Evolutionary conservation across 2,113 vertebrate genomes (phyloP), one percentile per base, ranked within the genome.

Genomic region (Reinhardtius hippoglossoides): DNA sequence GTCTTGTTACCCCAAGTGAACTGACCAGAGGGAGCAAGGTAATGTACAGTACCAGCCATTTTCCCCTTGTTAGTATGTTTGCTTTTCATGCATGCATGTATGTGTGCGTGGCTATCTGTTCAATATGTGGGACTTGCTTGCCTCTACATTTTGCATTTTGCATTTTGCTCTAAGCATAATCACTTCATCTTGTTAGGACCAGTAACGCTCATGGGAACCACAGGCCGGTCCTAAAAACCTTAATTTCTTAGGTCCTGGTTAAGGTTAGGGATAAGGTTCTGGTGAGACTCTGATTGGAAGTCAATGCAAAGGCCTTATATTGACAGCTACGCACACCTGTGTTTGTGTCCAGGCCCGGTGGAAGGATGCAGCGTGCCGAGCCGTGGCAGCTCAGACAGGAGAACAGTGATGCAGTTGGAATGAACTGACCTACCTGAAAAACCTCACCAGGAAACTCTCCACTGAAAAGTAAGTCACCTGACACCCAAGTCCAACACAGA

Each of bases 381-480:
- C 89, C 79, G 0, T 87, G 74, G 71, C 91, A 96, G 85, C 94
- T 97, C 48, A 91, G 80, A 66, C 96, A 96, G 79, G 96, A 97
- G 87, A 80, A 97, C 94, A 95, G 92, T 59, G 94, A 95, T 87
- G 93, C 93, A 8, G 89, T 97, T 97, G 96, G 96, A 97, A 96
- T 48, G 94, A 98, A 64, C 90, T 98, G 87, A 87, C 93, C 56
- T 95, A 95, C 94, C 94, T 95, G 88, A 97, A 95, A 93, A 94
- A 85, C 52, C 93, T 96, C 75, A 95, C 94, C 81, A 95, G 93
- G 84, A 96, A 96, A 66, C 94, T 98, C 31, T 85, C 93, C 82
- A 83, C 91, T 81, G 95, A 97, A 87, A 97, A 97, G 96, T 97
- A 92, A 95, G 95, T 94, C 88, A 52, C 55, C 62, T 57, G 2